Conservation (phyloP, 2,888 invertebrate species). For the Eupeodes luniger region DNA sequence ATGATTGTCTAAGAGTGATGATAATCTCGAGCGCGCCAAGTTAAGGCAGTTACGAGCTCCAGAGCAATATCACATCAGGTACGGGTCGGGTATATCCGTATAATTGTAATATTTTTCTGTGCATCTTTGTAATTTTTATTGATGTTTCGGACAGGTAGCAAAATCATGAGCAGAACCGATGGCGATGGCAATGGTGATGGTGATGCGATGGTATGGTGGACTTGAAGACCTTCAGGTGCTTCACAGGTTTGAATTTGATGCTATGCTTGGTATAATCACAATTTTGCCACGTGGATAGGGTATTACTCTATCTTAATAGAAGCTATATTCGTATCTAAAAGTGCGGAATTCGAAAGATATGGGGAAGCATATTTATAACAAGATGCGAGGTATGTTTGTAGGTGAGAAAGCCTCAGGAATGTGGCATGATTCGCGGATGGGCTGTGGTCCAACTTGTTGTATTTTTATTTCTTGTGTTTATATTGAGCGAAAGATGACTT, state of each 20-base stretch:
- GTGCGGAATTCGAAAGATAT: constrained; percentile 31
- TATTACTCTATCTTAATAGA: constrained; percentile 56
- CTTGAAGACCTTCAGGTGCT: constrained; percentile 48
- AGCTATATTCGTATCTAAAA: constrained; percentile 41
- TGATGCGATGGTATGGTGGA: not conserved
- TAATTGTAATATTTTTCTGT: constrained; percentile 72
- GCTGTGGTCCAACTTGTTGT: constrained; percentile 52
- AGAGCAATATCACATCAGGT: constrained; percentile 24
- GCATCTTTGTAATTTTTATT: constrained; percentile 73
- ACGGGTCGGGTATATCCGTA: constrained; percentile 34
- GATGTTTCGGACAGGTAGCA: constrained; percentile 68
- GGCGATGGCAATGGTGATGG: not conserved
- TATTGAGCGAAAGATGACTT: constrained; percentile 67
- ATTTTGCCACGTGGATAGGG: constrained; percentile 55
- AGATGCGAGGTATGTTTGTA: not conserved
- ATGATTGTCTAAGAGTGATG: constrained; percentile 73
- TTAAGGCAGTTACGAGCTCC: constrained; percentile 55
- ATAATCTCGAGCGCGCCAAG: constrained; percentile 73
- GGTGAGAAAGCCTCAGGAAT: constrained; percentile 65
- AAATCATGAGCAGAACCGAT: constrained; percentile 32
- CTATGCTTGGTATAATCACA: constrained; percentile 52
- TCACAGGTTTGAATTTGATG: constrained; percentile 19
- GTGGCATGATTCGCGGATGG: constrained; percentile 56
- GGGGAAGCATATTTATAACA: not conserved
- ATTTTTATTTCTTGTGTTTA: constrained; percentile 38